A percentile compares a stretch with the other conserved stretches of the same genome.
Conservation (phyloP, 2,113 vertebrate species). For the Talpa occidentalis region DNA sequence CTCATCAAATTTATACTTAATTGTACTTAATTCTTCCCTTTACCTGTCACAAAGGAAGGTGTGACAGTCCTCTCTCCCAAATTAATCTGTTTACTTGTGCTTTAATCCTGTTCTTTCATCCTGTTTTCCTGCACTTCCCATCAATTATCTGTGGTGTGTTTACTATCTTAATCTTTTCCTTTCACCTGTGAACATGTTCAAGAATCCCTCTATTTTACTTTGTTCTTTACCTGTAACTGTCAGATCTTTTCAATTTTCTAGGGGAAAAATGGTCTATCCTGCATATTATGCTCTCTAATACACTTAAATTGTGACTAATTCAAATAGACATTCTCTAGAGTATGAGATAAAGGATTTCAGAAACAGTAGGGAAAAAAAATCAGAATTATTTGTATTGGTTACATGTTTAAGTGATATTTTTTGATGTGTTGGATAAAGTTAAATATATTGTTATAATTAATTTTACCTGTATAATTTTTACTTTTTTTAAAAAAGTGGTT, state of each 20-base stretch:
- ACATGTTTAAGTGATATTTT: slow-evolving; percentile 31
- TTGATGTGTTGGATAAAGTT: neutral
- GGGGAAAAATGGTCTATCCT: neutral
- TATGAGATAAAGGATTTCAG: neutral
- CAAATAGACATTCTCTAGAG: neutral
- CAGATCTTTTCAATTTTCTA: slow-evolving; percentile 6
- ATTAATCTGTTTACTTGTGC: neutral
- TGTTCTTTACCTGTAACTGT: neutral
- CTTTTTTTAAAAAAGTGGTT: neutral
- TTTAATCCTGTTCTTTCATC: neutral
- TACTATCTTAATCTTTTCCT: neutral
- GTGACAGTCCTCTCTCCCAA: neutral
- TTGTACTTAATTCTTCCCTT: neutral
- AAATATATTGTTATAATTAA: neutral
- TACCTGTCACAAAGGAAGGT: neutral
- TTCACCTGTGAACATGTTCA: neutral
- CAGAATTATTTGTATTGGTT: neutral
- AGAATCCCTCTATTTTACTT: neutral
- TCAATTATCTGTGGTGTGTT: neutral
- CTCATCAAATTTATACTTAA: neutral
- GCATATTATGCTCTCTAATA: neutral
- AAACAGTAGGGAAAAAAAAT: slow-evolving; percentile 43
- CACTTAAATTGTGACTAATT: slow-evolving; percentile 29
- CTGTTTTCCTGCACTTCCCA: neutral
- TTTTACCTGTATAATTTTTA: neutral